Conservation (phyloP, 2,797 vertebrate species). For the Myotis daubentonii region DNA sequence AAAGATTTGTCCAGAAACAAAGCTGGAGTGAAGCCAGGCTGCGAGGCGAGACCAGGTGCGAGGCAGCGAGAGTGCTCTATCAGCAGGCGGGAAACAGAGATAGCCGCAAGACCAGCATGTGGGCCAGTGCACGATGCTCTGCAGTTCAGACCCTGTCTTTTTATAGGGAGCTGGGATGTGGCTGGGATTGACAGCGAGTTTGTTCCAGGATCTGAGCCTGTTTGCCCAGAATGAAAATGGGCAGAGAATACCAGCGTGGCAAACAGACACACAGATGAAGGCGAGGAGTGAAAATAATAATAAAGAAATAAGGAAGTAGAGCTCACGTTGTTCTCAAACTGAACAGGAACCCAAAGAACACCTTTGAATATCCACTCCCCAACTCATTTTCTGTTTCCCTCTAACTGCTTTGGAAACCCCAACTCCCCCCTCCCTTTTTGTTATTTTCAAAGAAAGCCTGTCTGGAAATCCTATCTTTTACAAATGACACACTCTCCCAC, state of each 20-base stretch:
- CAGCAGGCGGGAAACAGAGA: not conserved
- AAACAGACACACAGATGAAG: not conserved
- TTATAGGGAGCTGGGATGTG: constrained; percentile 52
- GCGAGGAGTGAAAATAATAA: not conserved
- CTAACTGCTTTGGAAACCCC: constrained; percentile 29
- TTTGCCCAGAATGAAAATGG: constrained; percentile 27
- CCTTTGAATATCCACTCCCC: not conserved
- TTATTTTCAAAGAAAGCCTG: constrained; percentile 14
- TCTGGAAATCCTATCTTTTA: constrained; percentile 54
- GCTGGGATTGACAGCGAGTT: not conserved
- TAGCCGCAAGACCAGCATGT: not conserved
- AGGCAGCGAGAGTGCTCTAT: constrained; percentile 52
- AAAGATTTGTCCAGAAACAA: constrained; percentile 59
- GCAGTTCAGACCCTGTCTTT: not conserved
- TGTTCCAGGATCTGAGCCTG: not conserved
- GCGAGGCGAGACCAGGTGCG: constrained; percentile 64
- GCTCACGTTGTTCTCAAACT: not conserved
- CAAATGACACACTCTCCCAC: constrained; percentile 59
- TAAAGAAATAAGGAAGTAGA: not conserved
- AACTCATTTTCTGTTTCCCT: not conserved
- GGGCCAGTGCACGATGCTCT: too few relatives aligned
- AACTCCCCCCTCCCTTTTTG: too few relatives aligned
- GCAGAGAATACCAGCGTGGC: constrained; percentile 6
- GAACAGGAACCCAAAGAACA: not conserved
- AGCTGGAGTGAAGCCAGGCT: constrained; percentile 29